Evolutionary conservation across 2,797 vertebrate genomes (phyloP).

Genomic region (Phalanger gymnotis): DNA sequence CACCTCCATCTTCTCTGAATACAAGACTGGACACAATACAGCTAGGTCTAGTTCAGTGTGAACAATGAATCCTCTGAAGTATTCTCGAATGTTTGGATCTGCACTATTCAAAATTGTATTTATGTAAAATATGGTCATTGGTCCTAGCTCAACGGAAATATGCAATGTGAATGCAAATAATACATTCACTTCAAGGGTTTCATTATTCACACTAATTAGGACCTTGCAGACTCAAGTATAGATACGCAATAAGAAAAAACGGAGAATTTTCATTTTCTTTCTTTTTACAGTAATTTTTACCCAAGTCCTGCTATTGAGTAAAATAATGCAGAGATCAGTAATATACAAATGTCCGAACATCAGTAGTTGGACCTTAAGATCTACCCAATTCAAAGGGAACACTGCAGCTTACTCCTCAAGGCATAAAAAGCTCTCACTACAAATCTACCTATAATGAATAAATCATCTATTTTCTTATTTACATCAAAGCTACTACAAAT

Average conservation of each 20-base stretch:
- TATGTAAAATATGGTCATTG: background rate
- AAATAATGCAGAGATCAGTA: background rate
- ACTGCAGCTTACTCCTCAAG: background rate
- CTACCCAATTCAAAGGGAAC: background rate
- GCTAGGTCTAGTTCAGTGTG: background rate
- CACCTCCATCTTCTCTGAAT: background rate
- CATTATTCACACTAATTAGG: background rate
- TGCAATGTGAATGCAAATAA: background rate
- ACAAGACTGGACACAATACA: background rate
- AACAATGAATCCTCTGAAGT: background rate
- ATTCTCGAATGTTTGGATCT: background rate
- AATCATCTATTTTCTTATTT: background rate
- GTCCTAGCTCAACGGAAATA: background rate
- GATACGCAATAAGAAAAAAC: background rate
- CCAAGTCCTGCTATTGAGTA: background rate
- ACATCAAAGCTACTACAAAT: conserved; percentile 19
- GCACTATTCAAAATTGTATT: background rate
- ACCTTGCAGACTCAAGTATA: background rate
- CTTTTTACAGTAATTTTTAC: background rate
- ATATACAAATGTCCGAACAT: background rate
- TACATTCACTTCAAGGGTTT: background rate
- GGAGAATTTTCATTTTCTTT: background rate
- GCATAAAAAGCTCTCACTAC: background rate
- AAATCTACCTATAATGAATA: background rate
- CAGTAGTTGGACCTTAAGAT: background rate